These are phyloP conservation scores for Fabriciana adippe DNA, from an alignment of 2,888 invertebrate species.

Conservation along the genomic window DNA sequence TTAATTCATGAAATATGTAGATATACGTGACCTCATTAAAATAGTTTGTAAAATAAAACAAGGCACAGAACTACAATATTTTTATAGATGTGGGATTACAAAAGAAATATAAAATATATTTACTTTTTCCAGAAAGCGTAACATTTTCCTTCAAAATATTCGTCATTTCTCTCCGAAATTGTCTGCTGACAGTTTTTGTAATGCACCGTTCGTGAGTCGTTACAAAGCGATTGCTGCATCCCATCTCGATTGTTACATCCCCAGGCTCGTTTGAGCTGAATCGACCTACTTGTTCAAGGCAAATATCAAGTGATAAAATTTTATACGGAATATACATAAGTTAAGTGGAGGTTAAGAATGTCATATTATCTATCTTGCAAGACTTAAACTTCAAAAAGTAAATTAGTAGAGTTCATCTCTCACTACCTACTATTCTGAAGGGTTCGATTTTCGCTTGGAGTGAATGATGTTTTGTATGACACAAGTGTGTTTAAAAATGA, in stretches of 20 bases:
- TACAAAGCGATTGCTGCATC: slow-evolving; percentile 29
- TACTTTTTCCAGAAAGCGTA: slow-evolving; percentile 1
- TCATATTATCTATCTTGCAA: not conserved
- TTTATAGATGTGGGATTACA: not conserved
- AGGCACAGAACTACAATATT: no score
- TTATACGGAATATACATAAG: not conserved
- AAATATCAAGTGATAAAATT: slow-evolving; percentile 19
- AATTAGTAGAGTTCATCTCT: not conserved
- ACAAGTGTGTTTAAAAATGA: not conserved
- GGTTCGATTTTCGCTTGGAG: no score
- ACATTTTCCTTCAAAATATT: slow-evolving; percentile 30
- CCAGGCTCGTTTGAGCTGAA: slow-evolving; percentile 32
- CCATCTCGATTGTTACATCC: slow-evolving; percentile 30
- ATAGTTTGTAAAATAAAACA: no score
- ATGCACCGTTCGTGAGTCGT: slow-evolving; percentile 30
- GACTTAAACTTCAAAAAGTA: not conserved
- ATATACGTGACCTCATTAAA: no score
- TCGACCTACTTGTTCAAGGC: slow-evolving; percentile 24
- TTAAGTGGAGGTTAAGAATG: not conserved
- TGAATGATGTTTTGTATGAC: not conserved
- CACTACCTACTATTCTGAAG: no score
- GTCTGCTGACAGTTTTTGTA: slow-evolving; percentile 35
- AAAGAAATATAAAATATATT: slow-evolving; percentile 12
- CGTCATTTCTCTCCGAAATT: slow-evolving; percentile 29
- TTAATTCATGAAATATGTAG: no score